Base-by-base conservation (phyloP, 2,797 vertebrate genomes). In the Paramormyrops hopkinsi region DNA sequence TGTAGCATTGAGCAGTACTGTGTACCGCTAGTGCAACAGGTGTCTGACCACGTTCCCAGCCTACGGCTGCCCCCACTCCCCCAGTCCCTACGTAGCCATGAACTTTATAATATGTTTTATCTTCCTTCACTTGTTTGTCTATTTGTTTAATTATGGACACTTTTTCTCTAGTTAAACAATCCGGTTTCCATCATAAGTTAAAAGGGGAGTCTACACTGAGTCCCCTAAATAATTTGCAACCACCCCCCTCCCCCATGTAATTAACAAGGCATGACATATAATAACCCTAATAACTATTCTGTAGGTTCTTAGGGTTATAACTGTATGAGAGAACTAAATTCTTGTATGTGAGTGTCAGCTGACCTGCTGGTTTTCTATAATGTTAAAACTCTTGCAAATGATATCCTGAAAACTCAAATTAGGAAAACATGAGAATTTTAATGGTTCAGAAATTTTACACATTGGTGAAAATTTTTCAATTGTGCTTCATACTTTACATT, bases 81-180 rank as follows among this genome's bases (percentile, higher is more conserved):
- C 37, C 8, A n/a, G 6, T 3, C 19, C 41, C 92, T 94, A 95
- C 95, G 93, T 91, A 86, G 93, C 93, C 94, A 95, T 94, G 95
- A 95, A 94, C 93, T 95, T 95, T 93, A 95, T 95, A 94, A 94
- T 94, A 94, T 92, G 95, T 96, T 96, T 95, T 93, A 96, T 96
- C 94, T 96, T 94, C 92, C 92, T 89, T 91, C 90, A 90, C 92
- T 93, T 90, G 94, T 93, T 92, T 90, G 92, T 91, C 94, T 92
- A 93, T 94, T 94, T 93, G 93, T 91, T 94, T 96, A 95, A 96
- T 95, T 95, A 95, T 94, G 93, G 92, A 91, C 89, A 91, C 86
- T 85, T 88, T 87, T 89, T 91, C 92, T 93, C 44, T 93, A 92
- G 92, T 95, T 94, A 95, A 92, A 95, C 94, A 92, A 93, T 93